phyloP scores from a whole-genome alignment of 2,113 vertebrate species.

The Galbula dea region DNA sequence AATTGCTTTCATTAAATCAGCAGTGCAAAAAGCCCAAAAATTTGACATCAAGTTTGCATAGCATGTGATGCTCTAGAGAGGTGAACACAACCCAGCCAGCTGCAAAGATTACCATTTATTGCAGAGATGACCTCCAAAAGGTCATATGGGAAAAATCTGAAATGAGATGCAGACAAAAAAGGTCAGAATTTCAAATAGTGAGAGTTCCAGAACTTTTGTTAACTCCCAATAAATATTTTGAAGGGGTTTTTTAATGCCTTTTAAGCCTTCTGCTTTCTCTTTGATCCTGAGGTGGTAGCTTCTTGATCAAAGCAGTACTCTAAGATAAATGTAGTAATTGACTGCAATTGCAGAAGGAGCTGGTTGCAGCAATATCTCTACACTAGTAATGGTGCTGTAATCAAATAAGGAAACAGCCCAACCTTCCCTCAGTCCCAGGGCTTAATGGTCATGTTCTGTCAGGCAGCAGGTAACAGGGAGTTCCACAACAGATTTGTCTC shows the following conservation, averaged over 20 bases:
- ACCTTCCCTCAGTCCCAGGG: not conserved
- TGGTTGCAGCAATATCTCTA: not conserved
- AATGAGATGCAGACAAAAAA: not conserved
- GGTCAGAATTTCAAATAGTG: not conserved
- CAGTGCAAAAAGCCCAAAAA: not conserved
- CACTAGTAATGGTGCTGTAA: not conserved
- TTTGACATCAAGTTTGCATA: not conserved
- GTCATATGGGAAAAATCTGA: not conserved
- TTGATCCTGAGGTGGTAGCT: not conserved
- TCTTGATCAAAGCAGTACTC: not conserved
- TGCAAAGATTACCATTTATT: not conserved
- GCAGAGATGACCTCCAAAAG: not conserved
- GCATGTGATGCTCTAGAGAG: not conserved
- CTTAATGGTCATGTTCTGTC: not conserved
- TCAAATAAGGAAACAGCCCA: not conserved
- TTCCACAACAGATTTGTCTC: not conserved
- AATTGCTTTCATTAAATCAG: not conserved
- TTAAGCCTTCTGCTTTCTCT: not conserved
- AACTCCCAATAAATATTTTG: not conserved
- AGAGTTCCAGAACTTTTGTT: not conserved
- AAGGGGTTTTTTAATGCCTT: not conserved
- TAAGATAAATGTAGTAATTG: not conserved
- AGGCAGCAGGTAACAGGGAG: not conserved
- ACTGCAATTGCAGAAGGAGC: not conserved
- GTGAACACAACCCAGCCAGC: not conserved